phyloP scores from a whole-genome alignment of 2,888 invertebrate species.

The Corythucha ciliata region DNA sequence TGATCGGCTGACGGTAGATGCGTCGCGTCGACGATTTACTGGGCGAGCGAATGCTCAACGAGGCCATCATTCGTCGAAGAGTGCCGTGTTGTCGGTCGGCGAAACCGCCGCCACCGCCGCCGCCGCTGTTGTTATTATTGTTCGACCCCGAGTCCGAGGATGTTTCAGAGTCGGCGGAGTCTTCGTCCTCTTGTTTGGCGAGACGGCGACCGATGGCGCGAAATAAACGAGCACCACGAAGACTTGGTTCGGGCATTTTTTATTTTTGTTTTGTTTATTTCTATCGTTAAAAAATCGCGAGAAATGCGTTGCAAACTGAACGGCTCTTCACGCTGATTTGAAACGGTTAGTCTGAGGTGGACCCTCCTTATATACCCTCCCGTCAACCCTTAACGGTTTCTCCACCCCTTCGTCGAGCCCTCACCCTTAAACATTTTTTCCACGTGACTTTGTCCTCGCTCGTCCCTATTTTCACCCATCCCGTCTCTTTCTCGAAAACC shows the following conservation, averaged over 20 bases:
- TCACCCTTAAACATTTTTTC: too few relatives aligned
- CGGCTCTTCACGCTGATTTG: too few relatives aligned
- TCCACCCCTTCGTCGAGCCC: too few relatives aligned
- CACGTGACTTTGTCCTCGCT: too few relatives aligned
- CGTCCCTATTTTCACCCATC: too few relatives aligned
- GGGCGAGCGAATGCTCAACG: constrained; percentile 23
- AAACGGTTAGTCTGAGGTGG: too few relatives aligned
- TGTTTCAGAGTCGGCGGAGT: constrained; percentile 42
- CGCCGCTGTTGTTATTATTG: constrained; percentile 41
- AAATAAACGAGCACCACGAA: constrained; percentile 53
- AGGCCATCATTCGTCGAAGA: constrained; percentile 36
- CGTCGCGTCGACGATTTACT: constrained; percentile 49
- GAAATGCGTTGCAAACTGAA: too few relatives aligned
- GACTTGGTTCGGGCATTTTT: constrained; percentile 50
- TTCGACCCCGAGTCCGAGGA: constrained; percentile 39
- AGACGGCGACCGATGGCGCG: constrained; percentile 56
- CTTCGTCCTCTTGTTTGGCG: constrained; percentile 42
- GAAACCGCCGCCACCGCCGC: constrained; percentile 34
- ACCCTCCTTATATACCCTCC: too few relatives aligned
- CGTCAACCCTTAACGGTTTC: too few relatives aligned
- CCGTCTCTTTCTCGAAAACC: too few relatives aligned
- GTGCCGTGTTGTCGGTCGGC: constrained; percentile 34
- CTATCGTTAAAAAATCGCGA: too few relatives aligned
- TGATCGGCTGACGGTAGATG: constrained; percentile 66
- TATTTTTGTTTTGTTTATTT: too few relatives aligned